Evolutionary conservation across 2,797 vertebrate species (phyloP), one percentile per base, ranked within the genome.

Genomic region (Poecilia wingei): DNA sequence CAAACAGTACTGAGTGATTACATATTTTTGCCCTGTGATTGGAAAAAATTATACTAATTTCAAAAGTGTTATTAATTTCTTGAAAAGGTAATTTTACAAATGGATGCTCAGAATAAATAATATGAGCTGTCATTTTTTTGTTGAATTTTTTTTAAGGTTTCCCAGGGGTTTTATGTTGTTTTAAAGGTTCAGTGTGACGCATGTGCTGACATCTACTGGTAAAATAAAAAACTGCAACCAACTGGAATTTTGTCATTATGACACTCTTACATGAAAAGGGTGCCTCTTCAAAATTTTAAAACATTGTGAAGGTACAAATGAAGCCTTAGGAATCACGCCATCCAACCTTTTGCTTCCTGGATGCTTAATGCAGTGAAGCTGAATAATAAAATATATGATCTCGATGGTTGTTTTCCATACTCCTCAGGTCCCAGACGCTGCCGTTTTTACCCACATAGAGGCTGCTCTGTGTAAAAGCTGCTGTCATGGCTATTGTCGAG

Each of bases 361-460:
- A 77, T 64, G 49, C 69, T 20, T 36, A 59, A 43, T 0, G 2
- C 16, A 36, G 33, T 79, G 66, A 86, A 85, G 83, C 3, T 5
- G 51, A 75, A 51, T 77, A 78, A 77, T 45, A 73, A 46, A 84
- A 77, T 53, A 49, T 76, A 51, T 80, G 74, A 83, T 85, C 79
- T 61, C 16, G 47, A 28, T 55, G n/a, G 82, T 88, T 91, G 77
- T 94, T 86, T 89, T 86, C 79, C 79, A 83, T 70, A 76, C 77
- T 79, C 69, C 72, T 81, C 49, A 75, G 78, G 59, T 90, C 72
- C 71, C 78, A 87, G 74, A 82, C 82, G 70, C 74, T 69, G 39
- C 57, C 74, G 43, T 79, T 28, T 86, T 84, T 82, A 88, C 78
- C 82, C 82, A 81, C 77, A 91, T 88, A 91, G 85, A 89, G 89